Base-by-base conservation (phyloP, 2,888 invertebrate genomes). In the Operophtera brumata region DNA sequence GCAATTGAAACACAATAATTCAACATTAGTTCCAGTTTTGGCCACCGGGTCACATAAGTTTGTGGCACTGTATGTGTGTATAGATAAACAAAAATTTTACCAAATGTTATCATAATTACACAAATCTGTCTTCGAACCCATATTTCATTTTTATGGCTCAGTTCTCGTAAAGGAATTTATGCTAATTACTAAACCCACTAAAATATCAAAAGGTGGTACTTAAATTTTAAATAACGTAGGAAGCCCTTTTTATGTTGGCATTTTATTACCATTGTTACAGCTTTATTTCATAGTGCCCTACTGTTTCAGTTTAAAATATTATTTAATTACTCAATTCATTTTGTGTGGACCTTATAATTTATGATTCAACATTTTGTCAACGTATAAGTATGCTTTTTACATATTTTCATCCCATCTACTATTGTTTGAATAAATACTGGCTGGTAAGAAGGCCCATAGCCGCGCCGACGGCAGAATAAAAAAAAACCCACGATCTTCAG, bases 131-230 rank as follows among this genome's bases (percentile, higher is more conserved):
- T 48, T 6, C 10, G 11, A 20, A 40, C 1, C 44, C 50, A 34
- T 50, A 50, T 34, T 40, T 54, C 28, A 44, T 44, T 48, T 48
- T 54, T 44, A 48, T 35, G 12, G 44, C 32, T 11, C 26, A 34
- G 34, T 35, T 13, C 11, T 30, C 30, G 30, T 41, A 40, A 57
- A 49, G 25, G 20, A 54, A 47, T 56, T 54, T 57, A 62, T 62
- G 57, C 49, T 62, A 55, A 62, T 59, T 54, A 44, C 11, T 26
- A 40, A 42, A 54, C 42, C 46, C 43, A 25, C 36, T 50, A 39
- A 47, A 57, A 50, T 53, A 44, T 34, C 34, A 35, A 49, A 57
- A 54, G 59, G 54, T 44, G 34, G 7, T 51, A 28, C 47, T 48
- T 41, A 30, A 49, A 51, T 56, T 54, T 50, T 41, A 50, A 41